phyloP scores from a whole-genome alignment of 2,797 vertebrate species.

The Amblyopsis hoosieri region DNA sequence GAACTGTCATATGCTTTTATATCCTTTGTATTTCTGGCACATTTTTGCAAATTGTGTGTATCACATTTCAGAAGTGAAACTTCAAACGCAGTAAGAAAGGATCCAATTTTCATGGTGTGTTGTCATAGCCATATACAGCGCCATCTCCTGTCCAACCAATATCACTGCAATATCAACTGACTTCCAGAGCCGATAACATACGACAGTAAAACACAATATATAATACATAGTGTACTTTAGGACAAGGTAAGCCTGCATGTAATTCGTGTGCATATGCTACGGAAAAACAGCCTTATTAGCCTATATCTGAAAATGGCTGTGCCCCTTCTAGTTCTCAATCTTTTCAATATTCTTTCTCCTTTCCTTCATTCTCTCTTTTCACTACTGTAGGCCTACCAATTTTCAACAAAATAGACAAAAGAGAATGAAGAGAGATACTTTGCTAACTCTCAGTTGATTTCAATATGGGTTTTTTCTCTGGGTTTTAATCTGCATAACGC shows the following conservation, averaged over 20 bases:
- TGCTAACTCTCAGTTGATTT: not conserved
- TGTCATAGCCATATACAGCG: slow-evolving; percentile 52
- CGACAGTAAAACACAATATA: slow-evolving; percentile 8
- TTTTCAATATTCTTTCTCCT: not conserved
- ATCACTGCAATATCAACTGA: slow-evolving; percentile 49
- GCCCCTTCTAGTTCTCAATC: slow-evolving; percentile 37
- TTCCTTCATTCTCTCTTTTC: not conserved
- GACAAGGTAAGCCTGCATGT: slow-evolving; percentile 35
- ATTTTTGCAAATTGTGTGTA: no score
- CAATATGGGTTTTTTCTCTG: not conserved
- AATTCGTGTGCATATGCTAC: slow-evolving; percentile 53
- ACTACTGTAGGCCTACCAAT: no score
- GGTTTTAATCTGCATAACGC: not conserved
- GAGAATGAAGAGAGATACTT: not conserved
- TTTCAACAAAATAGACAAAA: no score
- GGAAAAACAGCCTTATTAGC: slow-evolving; percentile 7
- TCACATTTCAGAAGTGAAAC: no score
- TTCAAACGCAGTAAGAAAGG: not conserved
- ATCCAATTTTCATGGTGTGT: not conserved
- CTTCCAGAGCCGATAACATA: slow-evolving; percentile 26
- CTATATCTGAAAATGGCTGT: slow-evolving; percentile 44
- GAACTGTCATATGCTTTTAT: no score
- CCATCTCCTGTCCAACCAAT: slow-evolving; percentile 72
- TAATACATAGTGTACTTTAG: no score
- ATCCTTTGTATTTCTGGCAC: no score